Base-by-base conservation (phyloP, 2,113 vertebrate genomes). In the Perognathus longimembris region DNA sequence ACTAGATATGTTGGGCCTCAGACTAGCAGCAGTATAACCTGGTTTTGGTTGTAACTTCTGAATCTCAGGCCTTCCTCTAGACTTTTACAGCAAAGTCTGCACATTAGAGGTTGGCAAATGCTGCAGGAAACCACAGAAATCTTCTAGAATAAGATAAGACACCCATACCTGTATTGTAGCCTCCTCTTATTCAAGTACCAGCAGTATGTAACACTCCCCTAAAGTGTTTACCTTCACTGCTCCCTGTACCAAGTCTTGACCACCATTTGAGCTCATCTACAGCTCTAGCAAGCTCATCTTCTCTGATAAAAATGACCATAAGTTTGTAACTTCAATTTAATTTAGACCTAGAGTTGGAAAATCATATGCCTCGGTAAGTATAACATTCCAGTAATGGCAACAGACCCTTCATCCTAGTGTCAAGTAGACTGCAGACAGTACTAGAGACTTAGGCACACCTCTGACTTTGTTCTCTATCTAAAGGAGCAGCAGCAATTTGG, bases 401-500 rank as follows among this genome's bases (percentile, higher is more conserved):
- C 34, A 1, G 5, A 84, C 22, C 40, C 36, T 57, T 50, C 22
- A 45, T 78, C 89, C 34, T 59, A 42, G 78, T 26, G 34, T 93
- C n/a, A 71, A 67, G n/a, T 84, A 83, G 59, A 86, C 64, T 40
- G 64, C 18, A 82, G 32, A 87, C 59, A 36, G 18, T 40, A 36
- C 45, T 42, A 6, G 26, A 50, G 63, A 77, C 63, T 20, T 1
- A 83, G 74, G 77, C 73, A 84, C 86, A 84, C 34, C 87, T 63
- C 30, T 40, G 91, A 91, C 73, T 38, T 79, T 75, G 24, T 22
- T 40, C 73, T 94, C 66, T 71, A 71, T 24, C 66, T 57, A 71
- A 95, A 78, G 66, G 76, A 73, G 82, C 22, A 85, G 90, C 32
- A 81, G 81, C 54, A 63, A 73, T 42, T 67, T 83, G 90, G 88